These are phyloP conservation scores for Exephanes ischioxanthus DNA, from an alignment of 2,888 invertebrate species.

Conservation along the genomic window DNA sequence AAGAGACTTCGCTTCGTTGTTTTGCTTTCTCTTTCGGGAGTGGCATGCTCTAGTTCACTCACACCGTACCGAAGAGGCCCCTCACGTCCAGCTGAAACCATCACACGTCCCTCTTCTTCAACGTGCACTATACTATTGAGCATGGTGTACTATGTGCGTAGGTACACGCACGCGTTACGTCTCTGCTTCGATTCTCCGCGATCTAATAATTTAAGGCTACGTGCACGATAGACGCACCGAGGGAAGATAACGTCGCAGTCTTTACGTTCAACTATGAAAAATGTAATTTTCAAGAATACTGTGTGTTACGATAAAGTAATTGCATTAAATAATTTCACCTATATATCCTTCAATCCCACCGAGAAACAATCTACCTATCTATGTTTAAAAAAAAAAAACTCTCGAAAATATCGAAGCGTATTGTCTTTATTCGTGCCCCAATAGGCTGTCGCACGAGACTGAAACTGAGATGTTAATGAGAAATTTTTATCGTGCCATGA, in stretches of 20 bases:
- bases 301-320: background rate
- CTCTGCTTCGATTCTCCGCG: slow-evolving; percentile 64
- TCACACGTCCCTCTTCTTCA: slow-evolving; percentile 49
- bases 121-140: slow-evolving; percentile 33
- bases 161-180: slow-evolving; percentile 56
- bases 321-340: background rate
- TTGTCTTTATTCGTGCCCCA: too few relatives aligned
- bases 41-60: slow-evolving; percentile 84
- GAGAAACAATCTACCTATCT: background rate
- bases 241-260: slow-evolving; percentile 5
- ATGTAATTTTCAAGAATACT: slow-evolving; percentile 14
- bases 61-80: slow-evolving; percentile 72
- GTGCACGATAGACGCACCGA: slow-evolving; percentile 38
- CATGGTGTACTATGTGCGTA: slow-evolving; percentile 49
- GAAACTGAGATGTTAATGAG: too few relatives aligned
- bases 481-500: background rate
- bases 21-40: slow-evolving; percentile 85
- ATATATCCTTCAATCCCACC: background rate
- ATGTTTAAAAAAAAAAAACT: background rate
- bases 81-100: slow-evolving; percentile 60
- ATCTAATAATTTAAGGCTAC: slow-evolving; percentile 64
- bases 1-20: slow-evolving; percentile 78
- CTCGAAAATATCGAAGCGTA: background rate
- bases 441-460: too few relatives aligned
- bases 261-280: slow-evolving; percentile 17